These are phyloP conservation scores for Lepidurus arcticus DNA, from an alignment of 1,140 invertebrate species.

Conservation along the genomic window DNA sequence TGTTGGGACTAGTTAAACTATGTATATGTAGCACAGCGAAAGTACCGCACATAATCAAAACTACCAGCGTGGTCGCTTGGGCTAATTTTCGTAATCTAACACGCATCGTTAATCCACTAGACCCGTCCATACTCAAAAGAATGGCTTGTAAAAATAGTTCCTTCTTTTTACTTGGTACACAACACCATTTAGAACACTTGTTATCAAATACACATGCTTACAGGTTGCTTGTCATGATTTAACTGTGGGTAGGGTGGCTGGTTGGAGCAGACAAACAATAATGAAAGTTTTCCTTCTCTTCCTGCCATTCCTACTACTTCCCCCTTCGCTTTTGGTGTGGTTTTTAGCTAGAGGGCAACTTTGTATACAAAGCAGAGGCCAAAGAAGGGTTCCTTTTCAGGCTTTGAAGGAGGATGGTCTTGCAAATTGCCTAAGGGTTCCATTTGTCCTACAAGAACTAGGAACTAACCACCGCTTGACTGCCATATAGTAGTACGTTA, in stretches of 20 bases:
- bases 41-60: not conserved
- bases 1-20: not conserved
- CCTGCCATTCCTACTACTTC: not conserved
- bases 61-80: constrained; percentile 41
- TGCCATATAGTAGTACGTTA: too few species aligned
- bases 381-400: not conserved
- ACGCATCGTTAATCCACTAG: constrained; percentile 38
- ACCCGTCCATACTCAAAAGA: constrained; percentile 34
- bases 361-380: not conserved
- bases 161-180: constrained; percentile 27
- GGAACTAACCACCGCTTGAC: too few species aligned
- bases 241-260: not conserved
- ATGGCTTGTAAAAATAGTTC: too few species aligned
- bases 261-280: not conserved
- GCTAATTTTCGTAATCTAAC: constrained; percentile 39
- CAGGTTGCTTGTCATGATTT: constrained; percentile 7
- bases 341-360: not conserved
- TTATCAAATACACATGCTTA: not conserved
- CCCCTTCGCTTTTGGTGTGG: not conserved
- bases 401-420: not conserved
- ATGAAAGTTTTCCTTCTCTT: not conserved
- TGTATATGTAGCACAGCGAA: not conserved
- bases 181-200: not conserved
- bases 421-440: not conserved
- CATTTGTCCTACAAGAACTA: not conserved